Base-by-base conservation (phyloP, 1,140 invertebrate genomes). In the Aphis gossypii region DNA sequence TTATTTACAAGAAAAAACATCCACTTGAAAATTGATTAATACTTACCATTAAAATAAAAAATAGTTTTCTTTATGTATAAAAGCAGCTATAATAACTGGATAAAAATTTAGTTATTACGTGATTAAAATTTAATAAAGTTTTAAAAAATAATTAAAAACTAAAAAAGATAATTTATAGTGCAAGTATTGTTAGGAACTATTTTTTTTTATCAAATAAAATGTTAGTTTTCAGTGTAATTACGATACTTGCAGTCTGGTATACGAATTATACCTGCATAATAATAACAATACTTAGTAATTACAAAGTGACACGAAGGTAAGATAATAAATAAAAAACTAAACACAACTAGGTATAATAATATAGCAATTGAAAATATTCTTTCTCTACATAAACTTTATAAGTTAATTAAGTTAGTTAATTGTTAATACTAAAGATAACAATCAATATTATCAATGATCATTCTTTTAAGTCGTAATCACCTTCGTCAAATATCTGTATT, bases 121-220 rank as follows among this genome's bases (percentile, higher is more conserved):
- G 25, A 86, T 86, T 86, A 86, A 46, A 86, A 86, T 86, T 86
- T 86, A 86, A 86, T 86, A 25, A 86, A 46, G 44, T 86, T 46
- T 48, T 0, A 11, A 46, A 86, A 23, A 46, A 86, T 86, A 86
- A 86, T 86, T 86, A 86, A 86, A 46, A 46, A 86, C 25, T 76
- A 76, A 76, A 68, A 60, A 76, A n/a, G 60, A 76, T 76, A 76
- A n/a, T 76, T 14, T 76, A n/a, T 14, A 35, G 14, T n/a, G 60
- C 3, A 76, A 76, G n/a, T 76, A n/a, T 76, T 76, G 18, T 51
- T 51, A 14, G 18, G 48, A 51, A 51, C 14, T 51, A 51, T 76
- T 76, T 76, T 18, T n/a, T 76, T 76, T 68, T 76, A 60, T 60
- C 23, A 11, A 30, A 30, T 60, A 30, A 60, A 60, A 60, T 60